Evolutionary conservation across 1,140 invertebrate species (phyloP), one percentile per base, ranked within the genome.

Genomic region (Drosophila mojavensis): DNA sequence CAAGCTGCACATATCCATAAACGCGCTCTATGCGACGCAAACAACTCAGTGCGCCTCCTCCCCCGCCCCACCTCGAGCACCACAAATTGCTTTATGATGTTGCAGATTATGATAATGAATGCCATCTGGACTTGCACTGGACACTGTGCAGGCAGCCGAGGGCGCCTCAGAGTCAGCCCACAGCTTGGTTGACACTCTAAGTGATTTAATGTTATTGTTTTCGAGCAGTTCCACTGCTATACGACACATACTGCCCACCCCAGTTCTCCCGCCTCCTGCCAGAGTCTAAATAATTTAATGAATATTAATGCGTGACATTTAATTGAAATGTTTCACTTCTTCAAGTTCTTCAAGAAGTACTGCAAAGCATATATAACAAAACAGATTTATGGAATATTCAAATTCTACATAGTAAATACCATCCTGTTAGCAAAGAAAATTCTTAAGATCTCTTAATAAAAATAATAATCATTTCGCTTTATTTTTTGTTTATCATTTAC

Each of bases 21-120:
- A 70, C 50, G 17, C 41, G 55, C 67, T 75, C 73, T 75, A 75
- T 70, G 75, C 61, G 54, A 78, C 74, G 78, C 78, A 81, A 79
- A 79, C 83, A 82, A 82, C 75, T 73, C 79, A 64, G 36, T 11
- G 63, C 26, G n/a, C 26, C 15, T 13, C 10, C 43, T 59, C 54
- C 13, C 15, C 47, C 56, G 11, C 15, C 30, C 26, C 28, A 2
- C 39, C 5, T 26, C n/a, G 17, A 17, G 43, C 58, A 73, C 55
- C 43, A 78, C 85, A 90, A 89, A 89, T 89, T 89, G 85, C 85
- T 89, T 89, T 89, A 90, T 90, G 86, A 91, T 88, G 89, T 81
- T 89, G 84, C 88, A 91, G 88, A 89, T 91, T 91, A 91, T 91
- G 88, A 91, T 90, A 91, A 91, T 90, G 79, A 83, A 83, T 82